Conservation (phyloP, 2,888 invertebrate genomes). For the Polydrusus tereticollis region DNA sequence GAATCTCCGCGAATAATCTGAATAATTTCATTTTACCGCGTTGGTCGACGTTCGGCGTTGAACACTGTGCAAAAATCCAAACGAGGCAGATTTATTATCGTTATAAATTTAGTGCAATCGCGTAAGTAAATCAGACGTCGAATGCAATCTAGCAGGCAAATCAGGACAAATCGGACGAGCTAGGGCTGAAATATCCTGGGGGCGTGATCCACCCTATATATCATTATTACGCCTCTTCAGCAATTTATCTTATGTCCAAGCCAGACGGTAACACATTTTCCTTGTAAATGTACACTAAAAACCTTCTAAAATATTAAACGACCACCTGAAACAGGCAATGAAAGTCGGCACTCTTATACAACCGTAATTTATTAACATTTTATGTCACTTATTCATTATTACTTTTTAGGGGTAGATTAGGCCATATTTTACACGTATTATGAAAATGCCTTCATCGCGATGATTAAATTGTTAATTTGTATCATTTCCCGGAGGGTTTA, state of each 20-base stretch:
- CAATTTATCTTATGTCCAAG: slow-evolving; percentile 59
- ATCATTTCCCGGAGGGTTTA: background rate
- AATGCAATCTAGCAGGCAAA: slow-evolving; percentile 55
- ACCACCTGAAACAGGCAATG: slow-evolving; percentile 43
- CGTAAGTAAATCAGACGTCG: slow-evolving; percentile 52
- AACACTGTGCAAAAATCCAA: slow-evolving; percentile 40
- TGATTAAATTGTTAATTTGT: slow-evolving; percentile 31
- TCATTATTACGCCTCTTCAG: slow-evolving; percentile 59
- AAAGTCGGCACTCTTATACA: slow-evolving; percentile 34
- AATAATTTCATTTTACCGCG: slow-evolving; percentile 21
- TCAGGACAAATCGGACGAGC: slow-evolving; percentile 59
- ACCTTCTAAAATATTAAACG: slow-evolving; percentile 50
- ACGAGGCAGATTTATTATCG: slow-evolving; percentile 46
- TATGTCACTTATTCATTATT: slow-evolving; percentile 35
- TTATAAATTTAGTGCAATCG: slow-evolving; percentile 48
- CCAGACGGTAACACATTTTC: slow-evolving; percentile 58
- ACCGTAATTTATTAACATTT: slow-evolving; percentile 41
- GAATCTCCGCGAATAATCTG: too few relatives aligned
- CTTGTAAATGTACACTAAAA: slow-evolving; percentile 56
- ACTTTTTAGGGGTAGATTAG: slow-evolving; percentile 29
- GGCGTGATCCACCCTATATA: slow-evolving; percentile 59
- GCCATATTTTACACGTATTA: slow-evolving; percentile 21
- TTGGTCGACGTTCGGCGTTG: slow-evolving; percentile 26
- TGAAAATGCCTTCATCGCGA: slow-evolving; percentile 7
- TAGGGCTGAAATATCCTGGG: slow-evolving; percentile 57